Evolutionary conservation across 1,140 invertebrate genomes (phyloP).

Genomic region (Procambarus clarkii): DNA sequence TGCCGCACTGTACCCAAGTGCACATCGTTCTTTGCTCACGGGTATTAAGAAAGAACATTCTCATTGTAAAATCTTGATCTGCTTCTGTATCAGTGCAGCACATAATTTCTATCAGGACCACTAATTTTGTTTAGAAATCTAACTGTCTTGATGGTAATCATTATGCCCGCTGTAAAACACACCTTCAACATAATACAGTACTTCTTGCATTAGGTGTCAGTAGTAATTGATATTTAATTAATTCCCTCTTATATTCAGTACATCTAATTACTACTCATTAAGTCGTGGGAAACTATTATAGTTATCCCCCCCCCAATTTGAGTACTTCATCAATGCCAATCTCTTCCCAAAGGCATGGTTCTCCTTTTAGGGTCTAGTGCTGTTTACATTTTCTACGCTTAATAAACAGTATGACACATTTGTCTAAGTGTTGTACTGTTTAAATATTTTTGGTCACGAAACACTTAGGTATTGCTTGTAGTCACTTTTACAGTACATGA

Average conservation of each 20-base stretch:
- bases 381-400: constrained; percentile 40
- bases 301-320: constrained; percentile 14
- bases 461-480: constrained; percentile 54
- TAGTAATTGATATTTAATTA: constrained; percentile 3
- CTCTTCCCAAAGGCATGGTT: constrained; percentile 4
- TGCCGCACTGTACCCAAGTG: background rate
- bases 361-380: constrained; percentile 12
- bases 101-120: background rate
- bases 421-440: constrained; percentile 45
- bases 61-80: background rate
- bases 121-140: background rate
- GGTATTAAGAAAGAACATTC: background rate
- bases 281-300: constrained; percentile 1
- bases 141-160: background rate
- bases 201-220: background rate
- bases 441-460: constrained; percentile 14
- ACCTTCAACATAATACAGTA: background rate
- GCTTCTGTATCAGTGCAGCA: background rate
- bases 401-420: constrained; percentile 14
- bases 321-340: background rate
- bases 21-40: background rate
- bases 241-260: constrained; percentile 24
- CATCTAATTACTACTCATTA: background rate
- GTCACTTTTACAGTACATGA: constrained; percentile 34
- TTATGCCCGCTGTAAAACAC: background rate